Percentiles rank a stretch among this genome's conserved stretches.
phyloP scores from a whole-genome alignment of 2,113 vertebrate genomes.

The Saguinus imperator region DNA sequence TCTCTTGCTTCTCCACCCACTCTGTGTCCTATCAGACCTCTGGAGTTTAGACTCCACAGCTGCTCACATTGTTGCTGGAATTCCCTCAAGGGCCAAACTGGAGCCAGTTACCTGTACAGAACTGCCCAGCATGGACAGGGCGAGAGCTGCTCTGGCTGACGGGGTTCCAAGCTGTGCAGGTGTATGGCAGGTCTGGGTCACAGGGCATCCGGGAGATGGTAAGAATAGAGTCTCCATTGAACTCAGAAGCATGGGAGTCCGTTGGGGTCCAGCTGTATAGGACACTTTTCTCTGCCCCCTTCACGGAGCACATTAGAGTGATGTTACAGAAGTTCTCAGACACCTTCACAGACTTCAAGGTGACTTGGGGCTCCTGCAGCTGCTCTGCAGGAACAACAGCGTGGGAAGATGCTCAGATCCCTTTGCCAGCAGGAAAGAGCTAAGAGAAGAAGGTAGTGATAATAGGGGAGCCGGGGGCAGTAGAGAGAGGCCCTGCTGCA shows the following conservation, averaged over 20 bases:
- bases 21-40: not conserved
- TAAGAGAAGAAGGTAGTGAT: not conserved
- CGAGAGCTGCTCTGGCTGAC: not conserved
- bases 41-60: not conserved
- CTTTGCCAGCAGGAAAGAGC: not conserved
- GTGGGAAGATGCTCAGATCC: not conserved
- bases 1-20: not conserved
- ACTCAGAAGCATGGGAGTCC: not conserved
- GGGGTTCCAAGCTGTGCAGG: conserved; percentile 24
- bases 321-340: not conserved
- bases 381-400: not conserved
- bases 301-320: not conserved
- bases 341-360: not conserved
- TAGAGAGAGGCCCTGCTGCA: not conserved
- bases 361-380: conserved; percentile 1
- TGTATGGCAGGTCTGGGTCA: not conserved
- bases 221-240: not conserved
- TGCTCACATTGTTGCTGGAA: not conserved
- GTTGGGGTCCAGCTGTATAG: not conserved
- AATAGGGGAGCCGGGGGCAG: not conserved
- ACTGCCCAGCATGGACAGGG: not conserved
- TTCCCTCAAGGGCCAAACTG: not conserved
- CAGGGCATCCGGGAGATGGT: not conserved
- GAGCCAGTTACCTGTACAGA: conserved; percentile 28
- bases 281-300: not conserved